Percentiles rank a stretch among this genome's conserved stretches.
phyloP scores from a whole-genome alignment of 2,797 vertebrate genomes.

The Vespertilio murinus region DNA sequence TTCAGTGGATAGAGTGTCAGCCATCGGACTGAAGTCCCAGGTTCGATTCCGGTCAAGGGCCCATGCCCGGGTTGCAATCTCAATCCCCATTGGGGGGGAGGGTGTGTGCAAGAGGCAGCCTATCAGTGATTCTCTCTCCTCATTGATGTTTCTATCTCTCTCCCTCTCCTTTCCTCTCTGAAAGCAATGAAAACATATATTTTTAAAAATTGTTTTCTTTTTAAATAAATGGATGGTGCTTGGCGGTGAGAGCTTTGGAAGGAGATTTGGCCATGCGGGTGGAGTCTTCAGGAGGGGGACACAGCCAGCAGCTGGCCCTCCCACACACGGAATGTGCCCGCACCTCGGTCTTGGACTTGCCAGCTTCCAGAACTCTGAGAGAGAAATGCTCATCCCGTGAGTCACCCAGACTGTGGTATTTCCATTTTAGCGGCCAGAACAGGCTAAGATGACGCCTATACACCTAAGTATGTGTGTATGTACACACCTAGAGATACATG shows the following conservation, averaged over 20 bases:
- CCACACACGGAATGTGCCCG: not conserved
- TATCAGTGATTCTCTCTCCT: no score
- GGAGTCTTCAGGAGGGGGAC: not conserved
- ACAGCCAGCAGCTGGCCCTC: not conserved
- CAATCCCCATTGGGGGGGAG: no score
- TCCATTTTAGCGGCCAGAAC: not conserved
- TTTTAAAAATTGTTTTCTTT: no score
- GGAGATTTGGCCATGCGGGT: not conserved
- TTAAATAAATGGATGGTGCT: no score
- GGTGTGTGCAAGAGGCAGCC: no score
- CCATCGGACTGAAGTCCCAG: no score
- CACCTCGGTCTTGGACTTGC: not conserved
- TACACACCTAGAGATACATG: not conserved
- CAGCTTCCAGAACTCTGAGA: not conserved
- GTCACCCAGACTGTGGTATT: not conserved
- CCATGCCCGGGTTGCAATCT: no score
- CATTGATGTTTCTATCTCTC: no score
- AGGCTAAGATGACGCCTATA: not conserved
- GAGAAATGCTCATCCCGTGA: not conserved
- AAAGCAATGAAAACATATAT: no score
- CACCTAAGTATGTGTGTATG: accelerated
- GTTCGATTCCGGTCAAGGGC: no score
- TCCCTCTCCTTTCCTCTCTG: no score
- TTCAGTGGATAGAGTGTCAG: no score
- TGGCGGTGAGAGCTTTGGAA: not conserved